A percentile compares a stretch with the other conserved stretches of the same genome.
Evolutionary conservation across 2,797 vertebrate species (phyloP).

Genomic region (Onychomys torridus): DNA sequence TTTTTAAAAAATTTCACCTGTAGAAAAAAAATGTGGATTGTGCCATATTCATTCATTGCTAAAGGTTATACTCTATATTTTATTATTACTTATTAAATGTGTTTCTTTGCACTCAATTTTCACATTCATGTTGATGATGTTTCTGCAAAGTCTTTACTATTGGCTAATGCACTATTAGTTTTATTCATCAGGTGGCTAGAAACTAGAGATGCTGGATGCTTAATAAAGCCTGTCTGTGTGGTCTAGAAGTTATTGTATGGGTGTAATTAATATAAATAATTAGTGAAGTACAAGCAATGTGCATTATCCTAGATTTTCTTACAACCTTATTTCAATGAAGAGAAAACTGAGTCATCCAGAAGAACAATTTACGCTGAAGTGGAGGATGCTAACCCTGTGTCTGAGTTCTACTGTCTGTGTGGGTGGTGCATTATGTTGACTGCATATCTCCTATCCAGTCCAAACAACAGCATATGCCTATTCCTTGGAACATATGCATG

Average conservation of each 20-base stretch:
- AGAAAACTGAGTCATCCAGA: not conserved
- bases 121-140: not conserved
- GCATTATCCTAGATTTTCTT: not conserved
- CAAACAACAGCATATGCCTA: not conserved
- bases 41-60: not conserved
- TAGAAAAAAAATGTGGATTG: not conserved
- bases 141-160: not conserved
- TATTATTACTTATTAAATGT: not conserved
- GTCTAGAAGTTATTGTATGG: not conserved
- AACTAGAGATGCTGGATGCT: not conserved
- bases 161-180: not conserved
- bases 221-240: not conserved
- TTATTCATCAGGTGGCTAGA: not conserved
- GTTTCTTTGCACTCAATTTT: not conserved
- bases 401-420: not conserved
- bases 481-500: not conserved
- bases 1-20: not conserved
- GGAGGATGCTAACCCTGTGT: fast-evolving
- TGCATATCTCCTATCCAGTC: not conserved
- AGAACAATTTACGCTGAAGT: not conserved
- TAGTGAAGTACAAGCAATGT: not conserved
- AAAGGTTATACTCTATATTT: not conserved
- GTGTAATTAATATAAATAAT: not conserved
- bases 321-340: not conserved
- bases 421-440: fast-evolving